phyloP scores from a whole-genome alignment of 2,797 vertebrate genomes.

The Loris lydekkerianus region DNA sequence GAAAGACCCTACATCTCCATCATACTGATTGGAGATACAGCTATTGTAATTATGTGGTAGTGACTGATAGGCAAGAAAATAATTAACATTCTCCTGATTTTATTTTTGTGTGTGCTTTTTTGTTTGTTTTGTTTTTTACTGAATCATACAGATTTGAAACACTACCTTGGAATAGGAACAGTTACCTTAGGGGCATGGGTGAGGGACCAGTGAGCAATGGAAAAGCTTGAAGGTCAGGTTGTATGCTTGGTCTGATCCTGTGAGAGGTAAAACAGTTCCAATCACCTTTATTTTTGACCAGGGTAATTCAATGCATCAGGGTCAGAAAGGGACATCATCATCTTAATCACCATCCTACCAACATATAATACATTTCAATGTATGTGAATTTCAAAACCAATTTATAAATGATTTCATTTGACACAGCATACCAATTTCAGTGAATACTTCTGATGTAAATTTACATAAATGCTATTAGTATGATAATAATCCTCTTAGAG shows the following conservation, averaged over 20 bases:
- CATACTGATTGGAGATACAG: neutral
- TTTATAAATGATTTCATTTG: slow-evolving; percentile 47
- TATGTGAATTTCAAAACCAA: neutral
- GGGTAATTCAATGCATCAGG: neutral
- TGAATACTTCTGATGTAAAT: neutral
- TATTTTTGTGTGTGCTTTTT: neutral
- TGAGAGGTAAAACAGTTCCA: neutral
- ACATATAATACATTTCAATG: neutral
- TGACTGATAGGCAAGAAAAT: slow-evolving; percentile 40
- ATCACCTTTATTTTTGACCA: neutral
- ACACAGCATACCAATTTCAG: neutral
- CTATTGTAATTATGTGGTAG: slow-evolving; percentile 41
- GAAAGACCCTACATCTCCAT: slow-evolving; percentile 48
- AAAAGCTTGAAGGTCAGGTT: neutral
- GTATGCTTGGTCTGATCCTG: neutral
- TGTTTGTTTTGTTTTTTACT: slow-evolving; percentile 64
- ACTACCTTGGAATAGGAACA: slow-evolving; percentile 24
- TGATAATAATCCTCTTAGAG: neutral
- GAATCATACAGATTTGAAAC: slow-evolving; percentile 59
- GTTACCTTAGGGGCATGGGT: neutral
- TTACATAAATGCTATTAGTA: slow-evolving; percentile 16
- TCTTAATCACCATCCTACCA: neutral
- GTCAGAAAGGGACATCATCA: neutral
- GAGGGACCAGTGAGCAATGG: neutral
- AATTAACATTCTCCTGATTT: slow-evolving; percentile 59